Conservation (phyloP, 1,140 invertebrate genomes). For the Leptoteleia sp. region DNA sequence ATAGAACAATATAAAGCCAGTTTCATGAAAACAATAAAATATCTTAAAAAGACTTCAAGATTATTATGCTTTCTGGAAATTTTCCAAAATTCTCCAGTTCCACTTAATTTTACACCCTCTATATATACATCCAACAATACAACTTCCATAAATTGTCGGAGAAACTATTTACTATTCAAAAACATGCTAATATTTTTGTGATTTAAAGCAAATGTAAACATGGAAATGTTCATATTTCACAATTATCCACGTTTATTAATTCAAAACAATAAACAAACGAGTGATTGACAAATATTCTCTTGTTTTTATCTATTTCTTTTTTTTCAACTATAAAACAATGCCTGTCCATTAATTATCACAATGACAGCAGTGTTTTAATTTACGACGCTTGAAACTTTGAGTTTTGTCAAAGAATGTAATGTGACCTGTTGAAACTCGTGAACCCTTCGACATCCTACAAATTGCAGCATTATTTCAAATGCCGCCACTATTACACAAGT, state of each 20-base stretch:
- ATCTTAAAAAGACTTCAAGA: neutral
- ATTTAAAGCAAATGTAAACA: too few relatives aligned
- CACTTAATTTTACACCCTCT: constrained; percentile 4
- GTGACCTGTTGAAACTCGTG: neutral
- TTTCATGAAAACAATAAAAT: neutral
- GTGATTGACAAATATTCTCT: too few relatives aligned
- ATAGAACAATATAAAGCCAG: too few relatives aligned
- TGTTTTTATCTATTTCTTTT: too few relatives aligned
- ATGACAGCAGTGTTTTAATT: too few relatives aligned
- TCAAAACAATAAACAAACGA: neutral
- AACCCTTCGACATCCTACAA: constrained; percentile 9
- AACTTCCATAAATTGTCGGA: neutral
- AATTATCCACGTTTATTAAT: neutral
- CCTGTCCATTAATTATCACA: too few relatives aligned
- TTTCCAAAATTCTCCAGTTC: constrained; percentile 29
- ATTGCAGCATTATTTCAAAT: constrained; percentile 15
- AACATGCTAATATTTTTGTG: neutral
- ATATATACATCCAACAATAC: constrained; percentile 12
- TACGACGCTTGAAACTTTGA: neutral
- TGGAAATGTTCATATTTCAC: too few relatives aligned
- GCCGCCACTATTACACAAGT: constrained; percentile 29
- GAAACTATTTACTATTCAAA: constrained; percentile 16
- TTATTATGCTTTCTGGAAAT: constrained; percentile 10
- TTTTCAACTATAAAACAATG: too few relatives aligned
- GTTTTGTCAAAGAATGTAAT: constrained; percentile 2